A percentile compares a stretch with the other conserved stretches of the same genome.
phyloP scores from a whole-genome alignment of 2,888 invertebrate species.

The Fragum whitleyi region DNA sequence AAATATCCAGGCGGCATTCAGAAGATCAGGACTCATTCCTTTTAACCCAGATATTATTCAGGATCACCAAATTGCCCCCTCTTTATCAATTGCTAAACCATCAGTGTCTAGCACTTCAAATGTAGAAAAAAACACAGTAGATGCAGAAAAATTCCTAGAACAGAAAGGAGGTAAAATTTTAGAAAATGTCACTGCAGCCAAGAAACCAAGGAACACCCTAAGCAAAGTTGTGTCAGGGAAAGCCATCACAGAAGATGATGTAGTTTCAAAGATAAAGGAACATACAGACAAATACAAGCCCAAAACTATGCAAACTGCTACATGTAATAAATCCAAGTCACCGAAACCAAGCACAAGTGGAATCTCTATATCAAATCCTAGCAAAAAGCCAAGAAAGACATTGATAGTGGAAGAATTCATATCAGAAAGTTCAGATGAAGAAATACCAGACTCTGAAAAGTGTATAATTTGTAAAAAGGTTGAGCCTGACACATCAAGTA shows the following conservation, averaged over 20 bases:
- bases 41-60: too few species aligned
- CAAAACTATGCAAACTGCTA: background rate
- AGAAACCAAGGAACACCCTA: too few species aligned
- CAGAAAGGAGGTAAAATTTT: slow-evolving; percentile 17
- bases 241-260: slow-evolving; percentile 7
- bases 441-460: too few species aligned
- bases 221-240: slow-evolving; percentile 11
- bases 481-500: background rate
- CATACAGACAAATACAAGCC: too few species aligned
- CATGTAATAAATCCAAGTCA: background rate
- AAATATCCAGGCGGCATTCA: slow-evolving; percentile 3
- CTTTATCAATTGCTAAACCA: background rate
- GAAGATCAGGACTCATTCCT: too few species aligned
- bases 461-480: too few species aligned
- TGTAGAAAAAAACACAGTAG: background rate
- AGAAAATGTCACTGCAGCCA: slow-evolving; percentile 1
- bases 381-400: background rate
- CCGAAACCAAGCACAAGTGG: slow-evolving; percentile 11
- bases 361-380: background rate
- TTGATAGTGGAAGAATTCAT: background rate
- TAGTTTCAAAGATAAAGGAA: too few species aligned
- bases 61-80: slow-evolving; percentile 9
- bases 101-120: too few species aligned
- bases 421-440: too few species aligned
- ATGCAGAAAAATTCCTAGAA: slow-evolving; percentile 6